Evolutionary conservation across 2,113 vertebrate species (phyloP).

Genomic region (Sardina pilchardus): DNA sequence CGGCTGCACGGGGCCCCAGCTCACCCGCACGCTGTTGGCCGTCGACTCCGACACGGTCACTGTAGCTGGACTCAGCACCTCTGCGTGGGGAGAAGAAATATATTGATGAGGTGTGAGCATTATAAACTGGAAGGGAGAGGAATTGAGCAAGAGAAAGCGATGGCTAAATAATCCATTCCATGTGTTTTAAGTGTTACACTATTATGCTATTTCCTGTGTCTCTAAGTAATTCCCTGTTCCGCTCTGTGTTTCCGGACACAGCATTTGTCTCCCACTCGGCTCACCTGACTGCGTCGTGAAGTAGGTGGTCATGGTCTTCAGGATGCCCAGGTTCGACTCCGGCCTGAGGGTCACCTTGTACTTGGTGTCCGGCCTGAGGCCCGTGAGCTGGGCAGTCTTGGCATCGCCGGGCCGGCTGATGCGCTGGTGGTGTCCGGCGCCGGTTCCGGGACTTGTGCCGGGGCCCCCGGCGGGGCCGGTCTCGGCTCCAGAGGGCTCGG

Average conservation of each 20-base stretch:
- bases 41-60: conserved; percentile 80
- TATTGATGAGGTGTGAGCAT: neutral
- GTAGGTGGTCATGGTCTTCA: conserved; percentile 71
- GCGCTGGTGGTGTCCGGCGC: conserved; percentile 56
- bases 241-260: neutral
- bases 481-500: conserved; percentile 40
- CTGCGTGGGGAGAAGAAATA: conserved; percentile 38
- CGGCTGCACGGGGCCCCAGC: conserved; percentile 81
- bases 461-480: conserved; percentile 6
- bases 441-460: conserved; percentile 63
- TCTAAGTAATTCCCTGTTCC: neutral
- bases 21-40: conserved; percentile 78
- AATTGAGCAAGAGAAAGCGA: conserved; percentile 20
- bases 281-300: conserved; percentile 85
- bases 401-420: conserved; percentile 70
- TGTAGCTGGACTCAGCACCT: conserved; percentile 72
- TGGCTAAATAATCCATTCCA: neutral
- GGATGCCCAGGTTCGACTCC: conserved; percentile 73
- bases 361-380: conserved; percentile 78
- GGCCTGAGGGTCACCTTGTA: conserved; percentile 82
- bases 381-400: conserved; percentile 66
- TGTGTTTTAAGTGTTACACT: neutral
- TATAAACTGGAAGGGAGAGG: neutral
- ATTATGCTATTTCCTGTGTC: neutral
- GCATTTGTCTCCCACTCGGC: neutral